Conservation (phyloP, 2,797 vertebrate genomes). For the Perodicticus potto region DNA sequence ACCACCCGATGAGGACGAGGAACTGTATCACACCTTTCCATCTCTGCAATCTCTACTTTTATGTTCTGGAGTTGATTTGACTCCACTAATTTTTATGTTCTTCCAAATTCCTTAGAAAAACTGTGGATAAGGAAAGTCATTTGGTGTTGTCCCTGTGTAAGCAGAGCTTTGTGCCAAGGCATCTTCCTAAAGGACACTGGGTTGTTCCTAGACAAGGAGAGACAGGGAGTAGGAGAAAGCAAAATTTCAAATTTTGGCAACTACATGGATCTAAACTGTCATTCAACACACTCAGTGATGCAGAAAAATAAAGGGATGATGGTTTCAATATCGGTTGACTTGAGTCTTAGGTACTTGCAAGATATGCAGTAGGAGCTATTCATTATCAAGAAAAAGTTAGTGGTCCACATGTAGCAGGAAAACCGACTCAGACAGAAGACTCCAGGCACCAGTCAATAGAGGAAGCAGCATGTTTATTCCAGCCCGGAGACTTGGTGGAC, state of each 20-base stretch:
- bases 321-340: not conserved
- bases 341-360: not conserved
- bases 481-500: no score
- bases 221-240: not conserved
- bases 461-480: no score
- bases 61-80: not conserved
- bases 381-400: not conserved
- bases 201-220: not conserved
- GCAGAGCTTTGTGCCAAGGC: not conserved
- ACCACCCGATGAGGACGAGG: not conserved
- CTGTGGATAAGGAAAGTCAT: not conserved
- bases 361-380: not conserved
- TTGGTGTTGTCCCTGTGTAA: not conserved
- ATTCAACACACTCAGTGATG: not conserved
- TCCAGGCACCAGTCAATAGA: no score
- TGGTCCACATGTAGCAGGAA: no score
- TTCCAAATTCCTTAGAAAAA: constrained; percentile 19
- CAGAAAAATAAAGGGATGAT: not conserved
- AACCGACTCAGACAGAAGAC: no score
- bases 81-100: not conserved
- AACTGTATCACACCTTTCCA: not conserved
- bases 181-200: not conserved
- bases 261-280: not conserved
- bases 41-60: not conserved
- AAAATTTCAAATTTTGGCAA: not conserved